Conservation (phyloP, 1,140 invertebrate species). For the Temnothorax nylanderi region DNA sequence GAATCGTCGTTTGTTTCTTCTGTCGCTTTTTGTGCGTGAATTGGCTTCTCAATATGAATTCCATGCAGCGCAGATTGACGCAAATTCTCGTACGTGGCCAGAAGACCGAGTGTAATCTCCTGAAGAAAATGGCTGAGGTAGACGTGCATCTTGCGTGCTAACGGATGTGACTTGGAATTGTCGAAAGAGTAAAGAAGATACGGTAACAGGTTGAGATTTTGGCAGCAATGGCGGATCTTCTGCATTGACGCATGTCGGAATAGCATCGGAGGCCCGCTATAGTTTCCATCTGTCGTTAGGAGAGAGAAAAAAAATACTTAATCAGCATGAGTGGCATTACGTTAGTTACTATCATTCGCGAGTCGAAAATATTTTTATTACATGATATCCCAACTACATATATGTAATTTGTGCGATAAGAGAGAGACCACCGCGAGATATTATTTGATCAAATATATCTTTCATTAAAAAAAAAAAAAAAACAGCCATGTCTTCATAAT, state of each 20-base stretch:
- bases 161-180: conserved; percentile 81
- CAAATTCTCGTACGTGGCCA: conserved; percentile 76
- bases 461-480: not conserved
- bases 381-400: not conserved
- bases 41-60: conserved; percentile 12
- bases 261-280: conserved; percentile 79
- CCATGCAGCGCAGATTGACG: conserved; percentile 54
- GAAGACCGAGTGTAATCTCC: conserved; percentile 73
- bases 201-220: conserved; percentile 83
- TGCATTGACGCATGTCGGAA: conserved; percentile 82
- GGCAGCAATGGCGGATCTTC: conserved; percentile 83
- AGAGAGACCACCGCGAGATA: not conserved
- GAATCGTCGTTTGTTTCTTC: not conserved
- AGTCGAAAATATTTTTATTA: conserved; percentile 42
- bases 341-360: not conserved
- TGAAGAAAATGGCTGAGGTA: conserved; percentile 75
- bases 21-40: not conserved
- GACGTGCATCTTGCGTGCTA: conserved; percentile 78
- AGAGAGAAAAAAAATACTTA: not conserved
- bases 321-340: not conserved
- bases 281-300: conserved; percentile 78
- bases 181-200: conserved; percentile 83
- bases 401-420: conserved; percentile 1
- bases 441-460: not conserved
- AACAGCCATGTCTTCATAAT: not conserved